Percentiles rank a stretch among this genome's conserved stretches.
Evolutionary conservation across 2,888 invertebrate species (phyloP).

Genomic region (Andrena praecox): DNA sequence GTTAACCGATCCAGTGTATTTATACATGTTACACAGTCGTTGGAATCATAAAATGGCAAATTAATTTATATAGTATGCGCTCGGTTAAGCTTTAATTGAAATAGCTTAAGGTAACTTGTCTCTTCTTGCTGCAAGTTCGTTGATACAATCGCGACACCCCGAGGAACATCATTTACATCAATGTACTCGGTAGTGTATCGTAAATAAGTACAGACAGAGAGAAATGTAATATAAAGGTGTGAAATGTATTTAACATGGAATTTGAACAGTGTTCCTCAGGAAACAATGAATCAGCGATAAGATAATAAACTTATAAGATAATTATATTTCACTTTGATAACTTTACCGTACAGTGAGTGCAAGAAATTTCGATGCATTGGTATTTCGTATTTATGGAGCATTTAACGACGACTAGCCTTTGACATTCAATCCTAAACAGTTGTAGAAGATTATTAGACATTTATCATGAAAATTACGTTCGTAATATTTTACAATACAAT

Average conservation of each 20-base stretch:
- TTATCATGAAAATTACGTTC: background rate
- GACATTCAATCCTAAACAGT: slow-evolving; percentile 43
- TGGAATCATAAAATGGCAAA: background rate
- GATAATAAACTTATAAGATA: no score
- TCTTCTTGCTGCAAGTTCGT: background rate
- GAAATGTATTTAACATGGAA: no score
- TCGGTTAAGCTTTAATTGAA: background rate
- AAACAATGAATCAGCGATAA: no score
- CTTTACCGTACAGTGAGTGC: background rate
- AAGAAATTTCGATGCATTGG: slow-evolving; percentile 29
- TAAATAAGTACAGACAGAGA: no score
- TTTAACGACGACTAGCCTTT: slow-evolving; percentile 78
- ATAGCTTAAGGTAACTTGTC: background rate
- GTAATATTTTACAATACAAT: no score
- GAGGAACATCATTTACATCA: no score
- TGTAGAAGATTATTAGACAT: background rate
- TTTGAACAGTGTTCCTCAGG: no score
- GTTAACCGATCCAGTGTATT: background rate
- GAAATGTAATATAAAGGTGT: no score
- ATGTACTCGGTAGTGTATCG: no score
- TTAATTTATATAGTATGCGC: background rate
- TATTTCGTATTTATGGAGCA: slow-evolving; percentile 62
- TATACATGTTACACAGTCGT: background rate
- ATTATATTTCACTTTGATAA: no score
- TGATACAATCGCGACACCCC: no score